phyloP scores from a whole-genome alignment of 2,113 vertebrate species.

The Spea multiplicata region DNA sequence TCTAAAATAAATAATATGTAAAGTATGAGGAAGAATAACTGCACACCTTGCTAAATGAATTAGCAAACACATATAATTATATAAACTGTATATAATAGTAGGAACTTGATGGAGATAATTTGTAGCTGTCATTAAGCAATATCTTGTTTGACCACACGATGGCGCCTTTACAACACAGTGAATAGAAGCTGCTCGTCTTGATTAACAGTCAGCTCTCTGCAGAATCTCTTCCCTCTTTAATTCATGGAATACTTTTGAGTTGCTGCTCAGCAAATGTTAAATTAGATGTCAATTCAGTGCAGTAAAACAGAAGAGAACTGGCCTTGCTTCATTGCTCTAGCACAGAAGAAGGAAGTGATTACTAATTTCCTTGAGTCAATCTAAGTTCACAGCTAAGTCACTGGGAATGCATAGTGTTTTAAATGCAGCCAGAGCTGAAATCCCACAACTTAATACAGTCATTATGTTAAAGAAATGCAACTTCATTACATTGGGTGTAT shows the following conservation, averaged over 20 bases:
- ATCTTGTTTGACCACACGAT: slow-evolving; percentile 9
- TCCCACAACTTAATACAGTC: too few species aligned
- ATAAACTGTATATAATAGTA: too few species aligned
- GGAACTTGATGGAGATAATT: too few species aligned
- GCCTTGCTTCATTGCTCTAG: slow-evolving; percentile 12
- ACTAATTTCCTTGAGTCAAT: slow-evolving; percentile 14
- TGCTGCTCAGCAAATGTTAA: slow-evolving; percentile 31
- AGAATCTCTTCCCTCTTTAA: slow-evolving; percentile 12
- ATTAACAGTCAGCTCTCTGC: slow-evolving; percentile 4
- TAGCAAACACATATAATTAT: too few species aligned
- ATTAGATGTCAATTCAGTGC: slow-evolving; percentile 38
- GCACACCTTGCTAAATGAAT: too few species aligned
- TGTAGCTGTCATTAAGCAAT: too few species aligned
- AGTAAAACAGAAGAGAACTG: slow-evolving; percentile 24
- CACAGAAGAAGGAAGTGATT: neutral
- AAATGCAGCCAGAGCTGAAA: too few species aligned
- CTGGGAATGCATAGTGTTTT: too few species aligned
- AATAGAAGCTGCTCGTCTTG: neutral
- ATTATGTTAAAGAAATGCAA: too few species aligned
- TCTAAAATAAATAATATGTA: too few species aligned
- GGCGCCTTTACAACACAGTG: slow-evolving; percentile 8
- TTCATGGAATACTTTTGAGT: slow-evolving; percentile 25
- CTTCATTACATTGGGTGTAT: too few species aligned
- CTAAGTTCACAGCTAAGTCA: neutral
- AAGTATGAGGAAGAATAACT: too few species aligned